Conservation (phyloP, 2,797 vertebrate genomes). For the Cuniculus paca region DNA sequence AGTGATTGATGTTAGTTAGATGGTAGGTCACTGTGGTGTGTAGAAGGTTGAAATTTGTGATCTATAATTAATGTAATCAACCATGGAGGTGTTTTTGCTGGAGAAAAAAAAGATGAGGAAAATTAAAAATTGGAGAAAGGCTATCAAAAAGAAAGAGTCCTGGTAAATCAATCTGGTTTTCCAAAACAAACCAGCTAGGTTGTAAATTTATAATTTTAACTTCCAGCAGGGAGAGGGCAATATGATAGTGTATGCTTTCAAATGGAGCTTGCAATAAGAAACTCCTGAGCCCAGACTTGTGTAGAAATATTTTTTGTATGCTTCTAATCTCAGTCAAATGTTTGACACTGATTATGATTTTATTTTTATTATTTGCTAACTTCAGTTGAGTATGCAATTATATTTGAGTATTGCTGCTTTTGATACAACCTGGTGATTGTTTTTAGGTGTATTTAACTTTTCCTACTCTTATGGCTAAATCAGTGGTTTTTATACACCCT, state of each 20-base stretch:
- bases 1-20: not conserved
- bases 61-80: not conserved
- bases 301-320: not conserved
- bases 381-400: not conserved
- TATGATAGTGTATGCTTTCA: not conserved
- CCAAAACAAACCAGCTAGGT: not conserved
- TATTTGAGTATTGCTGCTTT: conserved; percentile 1
- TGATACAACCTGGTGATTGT: not conserved
- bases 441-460: not conserved
- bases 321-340: not conserved
- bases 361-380: conserved; percentile 5
- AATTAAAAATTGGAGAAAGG: not conserved
- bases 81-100: not conserved
- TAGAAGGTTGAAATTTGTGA: not conserved
- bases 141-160: not conserved
- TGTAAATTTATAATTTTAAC: conserved; percentile 32
- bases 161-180: conserved; percentile 30
- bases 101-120: not conserved
- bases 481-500: not conserved
- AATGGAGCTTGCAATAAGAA: not conserved
- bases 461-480: not conserved
- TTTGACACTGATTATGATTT: not conserved
- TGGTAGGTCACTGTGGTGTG: not conserved
- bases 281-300: not conserved
- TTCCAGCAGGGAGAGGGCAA: not conserved